Base-by-base conservation (phyloP, 2,888 invertebrate genomes). In the Eremobia ochroleuca region DNA sequence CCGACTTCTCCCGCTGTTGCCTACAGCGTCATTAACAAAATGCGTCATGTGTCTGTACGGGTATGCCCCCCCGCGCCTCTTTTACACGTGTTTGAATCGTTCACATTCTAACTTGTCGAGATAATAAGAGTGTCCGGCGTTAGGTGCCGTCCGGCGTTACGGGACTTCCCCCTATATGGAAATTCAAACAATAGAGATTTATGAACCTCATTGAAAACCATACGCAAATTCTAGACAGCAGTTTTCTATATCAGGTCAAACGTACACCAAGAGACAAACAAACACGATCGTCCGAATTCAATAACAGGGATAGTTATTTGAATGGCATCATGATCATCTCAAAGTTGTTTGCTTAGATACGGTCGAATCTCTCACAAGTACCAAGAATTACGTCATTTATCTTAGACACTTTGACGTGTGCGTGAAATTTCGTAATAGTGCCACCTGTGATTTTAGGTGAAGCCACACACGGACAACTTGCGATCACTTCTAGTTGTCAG, bases 351-450 rank as follows among this genome's bases (percentile, higher is more conserved):
- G 77, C 28, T 52, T 43, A 69, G 52, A 43, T 84, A 67, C 74
- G 61, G 71, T 34, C 58, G 62, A 83, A 72, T 78, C 79, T 52
- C 74, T 52, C 31, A 52, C 37, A 46, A 80, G 83, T 83, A 52
- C n/a, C 52, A 18, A 31, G 18, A 65, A 40, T 82, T 83, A 74
- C 83, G 68, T 85, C 82, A 82, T 74, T 37, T 65, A 25, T 70
- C 76, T 73, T 28, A 62, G 40, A 69, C 59, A 65, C 34, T 73
- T 73, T 65, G 83, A 66, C 78, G 74, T 77, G 69, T 78, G 58
- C 86, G 78, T 74, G 52, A 85, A 31, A 65, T 83, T 82, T 83
- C 78, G 71, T 82, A 85, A 83, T 25, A 68, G 4, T 65, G 59
- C 37, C 67, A 85, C 61, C 71, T 82, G 83, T 73, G 82, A 66